A percentile compares a stretch with the other conserved stretches of the same genome.
Conservation (phyloP, 2,888 invertebrate species). For the Macropis europaea region DNA sequence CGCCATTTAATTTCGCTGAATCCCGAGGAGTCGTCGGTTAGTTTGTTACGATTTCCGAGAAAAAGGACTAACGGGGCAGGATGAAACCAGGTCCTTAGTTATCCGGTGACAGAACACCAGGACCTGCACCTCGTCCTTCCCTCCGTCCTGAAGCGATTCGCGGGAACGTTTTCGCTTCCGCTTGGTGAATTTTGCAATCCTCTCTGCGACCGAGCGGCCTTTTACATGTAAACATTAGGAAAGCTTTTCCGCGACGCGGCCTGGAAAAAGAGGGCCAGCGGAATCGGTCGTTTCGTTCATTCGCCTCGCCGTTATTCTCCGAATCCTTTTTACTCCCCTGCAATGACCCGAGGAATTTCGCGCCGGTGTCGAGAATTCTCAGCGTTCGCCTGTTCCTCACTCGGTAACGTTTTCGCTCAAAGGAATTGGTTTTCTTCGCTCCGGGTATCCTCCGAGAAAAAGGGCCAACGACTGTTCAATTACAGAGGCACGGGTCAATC, state of each 20-base stretch:
- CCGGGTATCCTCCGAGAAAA: neutral
- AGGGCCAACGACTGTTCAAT: conserved; percentile 10
- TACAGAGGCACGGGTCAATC: conserved; percentile 6
- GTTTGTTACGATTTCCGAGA: too few relatives aligned
- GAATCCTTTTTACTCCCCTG: conserved; percentile 22
- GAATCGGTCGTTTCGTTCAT: conserved; percentile 28
- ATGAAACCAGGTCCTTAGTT: neutral
- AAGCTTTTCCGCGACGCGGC: neutral
- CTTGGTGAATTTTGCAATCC: neutral
- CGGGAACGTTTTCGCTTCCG: neutral
- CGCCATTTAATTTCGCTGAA: too few relatives aligned
- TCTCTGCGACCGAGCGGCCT: neutral
- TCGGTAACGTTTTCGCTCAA: conserved; percentile 3
- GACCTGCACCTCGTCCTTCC: neutral
- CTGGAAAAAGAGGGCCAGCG: neutral
- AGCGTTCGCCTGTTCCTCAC: conserved; percentile 16
- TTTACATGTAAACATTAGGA: conserved; percentile 33
- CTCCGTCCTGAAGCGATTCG: neutral
- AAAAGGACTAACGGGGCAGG: too few relatives aligned
- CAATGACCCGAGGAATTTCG: neutral
- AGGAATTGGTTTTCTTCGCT: conserved; percentile 24
- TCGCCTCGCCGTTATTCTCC: conserved; percentile 29
- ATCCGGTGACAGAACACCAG: neutral
- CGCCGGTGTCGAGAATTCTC: neutral
- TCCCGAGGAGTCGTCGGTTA: too few relatives aligned